Evolutionary conservation across 2,797 vertebrate genomes (phyloP).

Genomic region (Chaetophractus vellerosus): DNA sequence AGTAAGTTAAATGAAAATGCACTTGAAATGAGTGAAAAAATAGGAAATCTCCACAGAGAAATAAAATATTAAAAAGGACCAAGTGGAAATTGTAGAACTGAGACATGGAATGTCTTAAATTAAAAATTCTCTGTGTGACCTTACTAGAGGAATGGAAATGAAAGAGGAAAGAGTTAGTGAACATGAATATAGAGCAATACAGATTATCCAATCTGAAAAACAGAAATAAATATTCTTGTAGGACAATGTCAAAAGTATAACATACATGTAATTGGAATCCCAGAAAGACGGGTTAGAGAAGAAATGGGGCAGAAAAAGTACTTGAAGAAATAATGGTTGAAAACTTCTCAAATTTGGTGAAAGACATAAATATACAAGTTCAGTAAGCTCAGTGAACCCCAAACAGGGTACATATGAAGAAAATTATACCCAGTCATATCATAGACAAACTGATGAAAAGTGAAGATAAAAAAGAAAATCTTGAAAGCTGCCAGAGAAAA

Average conservation of each 20-base stretch:
- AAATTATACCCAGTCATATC: neutral
- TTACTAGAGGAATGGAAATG: slow-evolving; percentile 27
- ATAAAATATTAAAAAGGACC: neutral
- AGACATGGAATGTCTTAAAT: slow-evolving; percentile 1
- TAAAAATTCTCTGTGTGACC: neutral
- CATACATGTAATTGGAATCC: neutral
- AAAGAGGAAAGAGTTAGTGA: neutral
- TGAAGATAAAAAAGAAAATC: slow-evolving; percentile 29
- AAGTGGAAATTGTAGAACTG: slow-evolving; percentile 32
- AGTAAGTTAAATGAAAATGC: slow-evolving; percentile 3
- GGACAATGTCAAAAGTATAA: slow-evolving; percentile 7
- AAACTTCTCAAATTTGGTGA: neutral
- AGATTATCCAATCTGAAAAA: neutral
- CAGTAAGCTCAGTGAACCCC: neutral
- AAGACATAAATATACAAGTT: neutral
- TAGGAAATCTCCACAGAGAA: slow-evolving; percentile 26
- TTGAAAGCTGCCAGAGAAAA: slow-evolving; percentile 37
- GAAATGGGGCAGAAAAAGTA: neutral
- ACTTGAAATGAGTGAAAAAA: slow-evolving; percentile 36
- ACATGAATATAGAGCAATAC: neutral
- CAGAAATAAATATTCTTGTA: neutral
- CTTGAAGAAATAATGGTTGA: slow-evolving; percentile 24
- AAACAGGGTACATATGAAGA: neutral
- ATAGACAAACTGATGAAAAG: neutral
- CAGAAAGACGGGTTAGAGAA: neutral